Evolutionary conservation across 2,888 invertebrate genomes (phyloP).

Genomic region (Pachymerium ferrugineum): DNA sequence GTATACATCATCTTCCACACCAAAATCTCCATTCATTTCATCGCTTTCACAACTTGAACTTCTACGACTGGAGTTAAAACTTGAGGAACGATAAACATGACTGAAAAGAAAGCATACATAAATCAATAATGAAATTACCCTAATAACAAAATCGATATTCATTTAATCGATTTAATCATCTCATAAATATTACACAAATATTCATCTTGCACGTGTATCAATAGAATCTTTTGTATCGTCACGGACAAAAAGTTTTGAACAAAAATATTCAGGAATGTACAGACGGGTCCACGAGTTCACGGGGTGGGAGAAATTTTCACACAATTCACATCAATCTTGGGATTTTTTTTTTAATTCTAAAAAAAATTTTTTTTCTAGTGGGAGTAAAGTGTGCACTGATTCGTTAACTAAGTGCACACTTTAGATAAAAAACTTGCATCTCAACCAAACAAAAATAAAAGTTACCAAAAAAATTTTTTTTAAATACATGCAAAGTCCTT

Average conservation of each 20-base stretch:
- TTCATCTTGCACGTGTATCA: background rate
- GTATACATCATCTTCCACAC: slow-evolving; percentile 85
- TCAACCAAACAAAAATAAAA: background rate
- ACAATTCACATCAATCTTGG: no score
- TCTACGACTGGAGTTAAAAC: slow-evolving; percentile 86
- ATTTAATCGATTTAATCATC: background rate
- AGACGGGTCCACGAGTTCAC: background rate
- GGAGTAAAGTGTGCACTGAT: no score
- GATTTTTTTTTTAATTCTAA: background rate
- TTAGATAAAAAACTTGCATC: background rate
- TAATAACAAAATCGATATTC: background rate
- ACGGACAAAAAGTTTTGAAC: background rate
- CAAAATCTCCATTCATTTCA: slow-evolving; percentile 92
- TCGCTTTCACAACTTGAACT: slow-evolving; percentile 74
- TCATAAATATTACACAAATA: background rate
- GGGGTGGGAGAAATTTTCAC: background rate
- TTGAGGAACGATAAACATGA: slow-evolving; percentile 74
- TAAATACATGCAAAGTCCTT: background rate
- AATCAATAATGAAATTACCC: background rate
- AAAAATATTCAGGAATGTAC: background rate
- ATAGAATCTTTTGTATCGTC: background rate
- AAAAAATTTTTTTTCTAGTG: background rate
- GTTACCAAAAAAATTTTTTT: background rate
- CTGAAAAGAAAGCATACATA: slow-evolving; percentile 28
- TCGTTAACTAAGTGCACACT: no score